Evolutionary conservation across 2,888 invertebrate species (phyloP), one percentile per base, ranked within the genome.

Genomic region (Sarcophaga variegata): DNA sequence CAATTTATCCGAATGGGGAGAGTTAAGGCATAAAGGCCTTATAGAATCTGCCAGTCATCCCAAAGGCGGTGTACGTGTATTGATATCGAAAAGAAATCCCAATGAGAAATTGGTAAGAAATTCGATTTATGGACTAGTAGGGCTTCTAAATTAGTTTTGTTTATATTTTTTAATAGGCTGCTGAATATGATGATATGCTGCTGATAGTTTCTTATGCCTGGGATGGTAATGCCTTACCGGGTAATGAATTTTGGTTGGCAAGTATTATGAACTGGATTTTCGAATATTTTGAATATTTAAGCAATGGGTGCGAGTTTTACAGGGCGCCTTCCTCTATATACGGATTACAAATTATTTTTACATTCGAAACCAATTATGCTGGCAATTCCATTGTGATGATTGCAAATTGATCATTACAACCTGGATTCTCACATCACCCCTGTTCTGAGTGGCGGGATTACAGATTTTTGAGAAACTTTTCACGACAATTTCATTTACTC

Each of bases 151-250:
- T 17, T 54, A 14, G 54, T 54, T 54, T 54, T 37, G 4, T 49
- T 49, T 77, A 54, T 4, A 47, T 69, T 66, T 59, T 14, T 67
- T 22, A 22, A 63, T 66, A 83, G 67, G 60, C 86, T 11, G 67
- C 67, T 4, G 84, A 37, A 92, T 93, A 79, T 91, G 83, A 90
- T 20, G 94, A 94, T 78, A 94, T 94, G 86, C 90, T 95, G n/a
- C 92, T 96, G 22, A 94, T 96, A 0, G 95, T 96, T 54, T 96
- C 96, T 0, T 96, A 96, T 90, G 95, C 96, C 95, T 96, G 96
- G 95, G 96, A 96, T 90, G 95, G 96, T 3, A 96, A 96, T 90
- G 95, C 96, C 0, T 94, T 96, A 83, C 96, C 96, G 0, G 96
- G 96, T 71, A 96, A 96, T 89, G 96, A 96, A 90, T 96, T 95